phyloP scores from a whole-genome alignment of 2,888 invertebrate genomes.

The Campoplex nolae region DNA sequence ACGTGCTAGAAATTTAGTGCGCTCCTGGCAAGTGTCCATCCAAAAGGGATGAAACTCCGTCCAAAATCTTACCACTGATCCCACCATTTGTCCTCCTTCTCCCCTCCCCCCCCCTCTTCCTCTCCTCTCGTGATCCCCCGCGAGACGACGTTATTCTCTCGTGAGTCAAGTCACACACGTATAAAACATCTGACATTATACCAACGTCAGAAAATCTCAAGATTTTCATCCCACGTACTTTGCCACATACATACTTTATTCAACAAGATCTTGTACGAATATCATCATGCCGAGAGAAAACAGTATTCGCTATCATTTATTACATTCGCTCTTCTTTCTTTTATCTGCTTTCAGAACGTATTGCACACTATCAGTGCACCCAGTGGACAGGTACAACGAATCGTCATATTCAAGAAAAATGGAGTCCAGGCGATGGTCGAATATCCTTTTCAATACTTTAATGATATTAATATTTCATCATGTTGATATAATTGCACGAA shows the following conservation, averaged over 20 bases:
- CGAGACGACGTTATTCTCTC: slow-evolving; percentile 19
- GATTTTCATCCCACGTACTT: slow-evolving; percentile 22
- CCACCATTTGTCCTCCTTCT: slow-evolving; percentile 2
- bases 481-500: not conserved
- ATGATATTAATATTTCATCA: not conserved
- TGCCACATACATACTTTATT: slow-evolving; percentile 14
- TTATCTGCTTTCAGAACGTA: slow-evolving; percentile 93
- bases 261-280: slow-evolving; percentile 36
- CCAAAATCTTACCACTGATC: slow-evolving; percentile 19
- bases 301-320: not conserved
- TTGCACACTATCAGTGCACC: slow-evolving; percentile 98
- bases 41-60: slow-evolving; percentile 3
- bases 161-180: slow-evolving; percentile 35
- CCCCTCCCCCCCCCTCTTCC: not conserved
- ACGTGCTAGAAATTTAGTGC: slow-evolving; percentile 32
- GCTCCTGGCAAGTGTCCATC: slow-evolving; percentile 58
- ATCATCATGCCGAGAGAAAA: slow-evolving; percentile 1
- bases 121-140: not conserved
- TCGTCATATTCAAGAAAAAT: slow-evolving; percentile 99
- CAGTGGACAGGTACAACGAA: slow-evolving; percentile 97
- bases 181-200: slow-evolving; percentile 11
- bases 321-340: not conserved
- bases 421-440: slow-evolving; percentile 99
- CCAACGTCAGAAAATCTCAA: slow-evolving; percentile 42
- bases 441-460: slow-evolving; percentile 91